Percentiles rank a stretch among this genome's conserved stretches.
phyloP scores from a whole-genome alignment of 2,113 vertebrate genomes.

The Charadrius vociferus region DNA sequence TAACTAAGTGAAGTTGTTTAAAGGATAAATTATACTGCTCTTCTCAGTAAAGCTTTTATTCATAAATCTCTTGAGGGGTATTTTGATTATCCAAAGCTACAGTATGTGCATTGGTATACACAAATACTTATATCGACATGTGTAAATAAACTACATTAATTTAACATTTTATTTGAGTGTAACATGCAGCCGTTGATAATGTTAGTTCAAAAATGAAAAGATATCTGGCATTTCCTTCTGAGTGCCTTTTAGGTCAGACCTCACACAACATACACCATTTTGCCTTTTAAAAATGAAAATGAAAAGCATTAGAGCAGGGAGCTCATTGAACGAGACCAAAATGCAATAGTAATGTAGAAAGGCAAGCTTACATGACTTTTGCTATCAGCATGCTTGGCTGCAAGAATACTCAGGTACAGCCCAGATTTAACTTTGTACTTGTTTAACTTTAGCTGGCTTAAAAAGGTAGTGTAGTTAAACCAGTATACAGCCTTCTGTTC shows the following conservation, averaged over 20 bases:
- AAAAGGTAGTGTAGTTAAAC: background rate
- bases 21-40: background rate
- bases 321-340: background rate
- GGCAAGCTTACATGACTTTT: background rate
- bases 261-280: background rate
- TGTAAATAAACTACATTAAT: background rate
- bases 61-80: background rate
- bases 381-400: background rate
- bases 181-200: background rate
- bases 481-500: too few species aligned
- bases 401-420: background rate
- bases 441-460: background rate
- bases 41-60: slow-evolving; percentile 5
- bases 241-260: background rate
- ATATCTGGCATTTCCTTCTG: background rate
- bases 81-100: slow-evolving; percentile 4
- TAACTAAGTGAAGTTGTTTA: background rate
- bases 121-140: background rate
- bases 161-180: background rate
- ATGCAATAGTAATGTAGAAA: background rate
- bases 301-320: background rate
- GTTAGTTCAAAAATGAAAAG: background rate
- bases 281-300: background rate
- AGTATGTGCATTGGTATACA: background rate
- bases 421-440: background rate